These are phyloP conservation scores for Nerophis ophidion DNA, from an alignment of 2,113 vertebrate genomes.

Conservation along the genomic window DNA sequence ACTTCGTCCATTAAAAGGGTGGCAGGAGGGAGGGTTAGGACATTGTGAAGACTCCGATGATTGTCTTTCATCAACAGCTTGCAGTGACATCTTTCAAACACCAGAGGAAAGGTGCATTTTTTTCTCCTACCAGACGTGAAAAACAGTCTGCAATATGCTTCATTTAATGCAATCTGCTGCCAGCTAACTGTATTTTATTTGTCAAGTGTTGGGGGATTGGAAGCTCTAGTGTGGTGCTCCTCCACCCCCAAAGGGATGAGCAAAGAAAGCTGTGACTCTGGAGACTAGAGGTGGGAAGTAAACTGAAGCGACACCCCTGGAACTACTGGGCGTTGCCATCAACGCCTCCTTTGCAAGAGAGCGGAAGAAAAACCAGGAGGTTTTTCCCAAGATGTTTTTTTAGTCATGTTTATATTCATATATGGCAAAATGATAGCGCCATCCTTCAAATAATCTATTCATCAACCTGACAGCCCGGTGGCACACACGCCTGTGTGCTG, in stretches of 20 bases:
- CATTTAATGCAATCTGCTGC: slow-evolving; percentile 60
- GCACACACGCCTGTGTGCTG: slow-evolving; percentile 15
- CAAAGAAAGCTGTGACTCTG: slow-evolving; percentile 25
- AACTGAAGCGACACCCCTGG: slow-evolving; percentile 48
- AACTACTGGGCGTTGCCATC: slow-evolving; percentile 46
- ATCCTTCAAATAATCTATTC: slow-evolving; percentile 41
- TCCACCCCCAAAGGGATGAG: slow-evolving; percentile 39
- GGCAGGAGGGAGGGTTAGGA: slow-evolving; percentile 59
- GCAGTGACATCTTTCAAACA: slow-evolving; percentile 48
- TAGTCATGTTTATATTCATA: slow-evolving; percentile 63
- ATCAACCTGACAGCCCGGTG: slow-evolving; percentile 41
- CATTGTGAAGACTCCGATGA: slow-evolving; percentile 17
- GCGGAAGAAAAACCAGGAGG: slow-evolving; percentile 27
- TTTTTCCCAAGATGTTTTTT: slow-evolving; percentile 16
- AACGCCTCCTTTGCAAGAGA: slow-evolving; percentile 66
- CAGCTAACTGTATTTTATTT: slow-evolving; percentile 66
- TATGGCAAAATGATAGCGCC: slow-evolving; percentile 43
- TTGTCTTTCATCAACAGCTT: slow-evolving; percentile 51
- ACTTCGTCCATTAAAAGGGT: slow-evolving; percentile 79
- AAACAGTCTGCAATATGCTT: slow-evolving; percentile 57
- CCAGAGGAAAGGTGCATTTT: slow-evolving; percentile 35
- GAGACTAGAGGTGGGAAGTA: slow-evolving; percentile 58
- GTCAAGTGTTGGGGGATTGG: slow-evolving; percentile 56
- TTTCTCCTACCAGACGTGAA: slow-evolving; percentile 40
- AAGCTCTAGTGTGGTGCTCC: slow-evolving; percentile 36